phyloP scores from a whole-genome alignment of 2,797 vertebrate genomes.

The Poeciliopsis infans region DNA sequence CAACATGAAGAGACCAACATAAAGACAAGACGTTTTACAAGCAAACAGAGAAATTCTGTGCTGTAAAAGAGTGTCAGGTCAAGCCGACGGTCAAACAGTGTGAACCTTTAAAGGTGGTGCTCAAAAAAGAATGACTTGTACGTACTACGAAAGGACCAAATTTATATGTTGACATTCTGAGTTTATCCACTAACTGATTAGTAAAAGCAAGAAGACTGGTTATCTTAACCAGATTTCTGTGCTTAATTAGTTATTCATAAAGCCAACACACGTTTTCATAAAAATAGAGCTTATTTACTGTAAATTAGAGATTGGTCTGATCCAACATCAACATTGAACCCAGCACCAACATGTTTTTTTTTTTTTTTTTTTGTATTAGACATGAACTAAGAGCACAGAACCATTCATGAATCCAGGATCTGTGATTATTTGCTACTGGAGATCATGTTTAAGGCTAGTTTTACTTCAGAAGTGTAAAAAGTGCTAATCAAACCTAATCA shows the following conservation, averaged over 20 bases:
- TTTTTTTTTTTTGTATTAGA: not conserved
- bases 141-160: conserved; percentile 43
- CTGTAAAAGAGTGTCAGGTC: conserved; percentile 64
- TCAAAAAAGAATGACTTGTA: conserved; percentile 45
- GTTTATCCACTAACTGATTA: conserved; percentile 26
- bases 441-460: not conserved
- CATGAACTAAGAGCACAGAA: not conserved
- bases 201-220: conserved; percentile 36
- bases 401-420: not conserved
- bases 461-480: not conserved
- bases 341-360: not conserved
- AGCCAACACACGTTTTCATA: not conserved
- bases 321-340: not conserved
- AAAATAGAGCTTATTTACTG: not conserved
- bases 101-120: conserved; percentile 55
- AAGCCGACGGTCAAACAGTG: conserved; percentile 54
- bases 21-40: conserved; percentile 50
- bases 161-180: conserved; percentile 72
- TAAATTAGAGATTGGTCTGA: not conserved
- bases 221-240: conserved; percentile 13
- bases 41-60: conserved; percentile 57
- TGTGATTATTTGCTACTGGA: not conserved
- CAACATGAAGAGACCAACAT: conserved; percentile 44
- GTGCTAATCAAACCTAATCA: not conserved
- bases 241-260: not conserved